phyloP scores from a whole-genome alignment of 2,888 invertebrate species.

The Trimorus sp. region DNA sequence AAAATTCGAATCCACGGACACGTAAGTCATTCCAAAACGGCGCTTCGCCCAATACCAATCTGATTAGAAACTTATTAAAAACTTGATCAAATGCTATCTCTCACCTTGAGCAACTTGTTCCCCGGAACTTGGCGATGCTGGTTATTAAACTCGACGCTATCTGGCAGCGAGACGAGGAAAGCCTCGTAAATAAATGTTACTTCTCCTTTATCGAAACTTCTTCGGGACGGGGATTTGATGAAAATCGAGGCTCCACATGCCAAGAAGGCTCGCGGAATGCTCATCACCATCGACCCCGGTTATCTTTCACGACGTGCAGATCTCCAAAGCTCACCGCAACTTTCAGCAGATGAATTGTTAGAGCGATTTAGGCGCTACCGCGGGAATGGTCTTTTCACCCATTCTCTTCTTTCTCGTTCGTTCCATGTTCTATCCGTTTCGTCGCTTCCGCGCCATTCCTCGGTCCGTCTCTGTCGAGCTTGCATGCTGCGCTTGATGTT shows the following conservation, averaged over 20 bases:
- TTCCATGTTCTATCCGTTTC: constrained; percentile 48
- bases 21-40: background rate
- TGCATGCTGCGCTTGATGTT: constrained; percentile 53
- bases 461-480: constrained; percentile 62
- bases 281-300: constrained; percentile 52
- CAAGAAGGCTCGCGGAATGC: constrained; percentile 42
- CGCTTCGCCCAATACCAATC: constrained; percentile 5
- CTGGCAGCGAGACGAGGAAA: constrained; percentile 46
- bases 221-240: constrained; percentile 50
- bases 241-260: constrained; percentile 46
- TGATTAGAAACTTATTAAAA: constrained; percentile 44
- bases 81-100: constrained; percentile 39
- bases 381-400: constrained; percentile 75
- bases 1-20: background rate
- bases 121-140: constrained; percentile 33
- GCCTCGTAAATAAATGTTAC: constrained; percentile 56
- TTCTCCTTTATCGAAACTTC: constrained; percentile 59
- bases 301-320: constrained; percentile 72
- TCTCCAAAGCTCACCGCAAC: constrained; percentile 79
- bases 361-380: constrained; percentile 80
- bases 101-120: constrained; percentile 43
- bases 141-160: constrained; percentile 57
- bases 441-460: constrained; percentile 58
- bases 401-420: constrained; percentile 63
- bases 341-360: constrained; percentile 81